These are phyloP conservation scores for Cnemophilus loriae DNA, from an alignment of 2,113 vertebrate genomes.

Conservation along the genomic window DNA sequence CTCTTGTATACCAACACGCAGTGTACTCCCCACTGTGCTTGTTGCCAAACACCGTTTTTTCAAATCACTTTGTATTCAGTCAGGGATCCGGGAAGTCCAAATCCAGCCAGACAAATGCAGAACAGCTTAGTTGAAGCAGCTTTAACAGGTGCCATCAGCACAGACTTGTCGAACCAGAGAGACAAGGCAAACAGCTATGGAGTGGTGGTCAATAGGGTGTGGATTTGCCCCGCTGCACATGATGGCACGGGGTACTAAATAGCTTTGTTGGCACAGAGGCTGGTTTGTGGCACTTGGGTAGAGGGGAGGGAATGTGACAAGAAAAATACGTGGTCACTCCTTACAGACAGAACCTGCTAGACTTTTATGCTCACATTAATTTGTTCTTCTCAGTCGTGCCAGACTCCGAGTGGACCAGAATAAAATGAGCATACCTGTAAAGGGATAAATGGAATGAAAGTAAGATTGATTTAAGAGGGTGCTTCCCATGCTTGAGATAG, in stretches of 20 bases:
- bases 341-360: not conserved
- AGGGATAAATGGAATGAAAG: not conserved
- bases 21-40: slow-evolving; percentile 67
- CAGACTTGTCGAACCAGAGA: slow-evolving; percentile 68
- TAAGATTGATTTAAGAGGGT: slow-evolving; percentile 20
- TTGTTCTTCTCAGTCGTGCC: not conserved
- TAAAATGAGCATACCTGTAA: slow-evolving; percentile 3
- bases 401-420: not conserved
- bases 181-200: slow-evolving; percentile 53
- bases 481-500: not conserved
- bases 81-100: slow-evolving; percentile 73
- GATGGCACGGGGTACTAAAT: not conserved
- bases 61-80: slow-evolving; percentile 74
- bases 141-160: slow-evolving; percentile 74
- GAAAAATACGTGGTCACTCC: not conserved
- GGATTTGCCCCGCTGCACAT: slow-evolving; percentile 21
- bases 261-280: not conserved
- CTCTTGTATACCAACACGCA: slow-evolving; percentile 70
- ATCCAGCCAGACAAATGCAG: slow-evolving; percentile 77
- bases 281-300: not conserved
- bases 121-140: slow-evolving; percentile 75
- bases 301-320: not conserved
- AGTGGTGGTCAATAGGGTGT: slow-evolving; percentile 39
- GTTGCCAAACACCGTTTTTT: slow-evolving; percentile 76
- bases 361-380: not conserved